Conservation (phyloP, 1,140 invertebrate genomes). For the Drosophila pandora region DNA sequence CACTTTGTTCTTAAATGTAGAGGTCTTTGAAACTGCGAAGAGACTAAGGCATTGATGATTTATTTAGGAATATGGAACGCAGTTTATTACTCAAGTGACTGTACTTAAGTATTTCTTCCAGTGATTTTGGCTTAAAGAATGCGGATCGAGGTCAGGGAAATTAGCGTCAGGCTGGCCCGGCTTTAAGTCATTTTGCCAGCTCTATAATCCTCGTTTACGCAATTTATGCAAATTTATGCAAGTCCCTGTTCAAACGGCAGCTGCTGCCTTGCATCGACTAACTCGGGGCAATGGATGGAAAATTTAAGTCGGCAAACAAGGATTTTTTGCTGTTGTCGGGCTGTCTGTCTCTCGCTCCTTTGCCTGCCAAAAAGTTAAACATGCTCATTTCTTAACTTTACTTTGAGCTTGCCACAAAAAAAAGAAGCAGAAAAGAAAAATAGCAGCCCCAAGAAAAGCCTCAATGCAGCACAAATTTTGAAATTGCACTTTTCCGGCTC, state of each 20-base stretch:
- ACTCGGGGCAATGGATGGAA: slow-evolving; percentile 30
- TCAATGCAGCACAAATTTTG: slow-evolving; percentile 64
- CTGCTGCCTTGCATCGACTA: slow-evolving; percentile 40
- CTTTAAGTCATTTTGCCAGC: slow-evolving; percentile 55
- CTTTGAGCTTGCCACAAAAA: slow-evolving; percentile 32
- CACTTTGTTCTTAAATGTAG: not conserved
- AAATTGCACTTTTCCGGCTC: slow-evolving; percentile 75
- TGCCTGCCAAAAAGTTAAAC: slow-evolving; percentile 63
- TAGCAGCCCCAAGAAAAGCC: slow-evolving; percentile 34
- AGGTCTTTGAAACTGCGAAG: not conserved
- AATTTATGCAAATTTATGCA: slow-evolving; percentile 71
- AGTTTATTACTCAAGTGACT: not conserved
- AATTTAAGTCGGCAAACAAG: slow-evolving; percentile 49
- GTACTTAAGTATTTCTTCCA: not conserved
- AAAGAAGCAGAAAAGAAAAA: slow-evolving; percentile 4
- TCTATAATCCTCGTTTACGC: slow-evolving; percentile 31
- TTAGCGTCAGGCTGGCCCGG: slow-evolving; percentile 57
- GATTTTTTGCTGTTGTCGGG: slow-evolving; percentile 30
- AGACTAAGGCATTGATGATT: no score
- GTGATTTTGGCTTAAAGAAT: not conserved
- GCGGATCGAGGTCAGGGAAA: slow-evolving; percentile 62
- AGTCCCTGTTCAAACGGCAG: slow-evolving; percentile 39
- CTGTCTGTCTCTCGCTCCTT: slow-evolving; percentile 22
- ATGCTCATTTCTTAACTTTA: slow-evolving; percentile 64
- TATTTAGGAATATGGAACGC: no score